phyloP scores from a whole-genome alignment of 2,888 invertebrate genomes.

The Drosophila parthenogenetica region DNA sequence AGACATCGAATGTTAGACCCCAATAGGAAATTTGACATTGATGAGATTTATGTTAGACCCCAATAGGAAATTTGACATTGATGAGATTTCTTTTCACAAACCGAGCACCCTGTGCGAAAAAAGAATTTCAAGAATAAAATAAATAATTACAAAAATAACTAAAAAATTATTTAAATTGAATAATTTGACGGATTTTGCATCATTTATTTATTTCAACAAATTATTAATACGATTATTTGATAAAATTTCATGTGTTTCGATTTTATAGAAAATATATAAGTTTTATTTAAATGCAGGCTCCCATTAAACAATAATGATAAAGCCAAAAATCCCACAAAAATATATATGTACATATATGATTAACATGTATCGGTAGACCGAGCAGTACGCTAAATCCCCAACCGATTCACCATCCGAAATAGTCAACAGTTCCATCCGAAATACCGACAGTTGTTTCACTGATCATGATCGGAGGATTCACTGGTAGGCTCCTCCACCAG shows the following conservation, averaged over 20 bases:
- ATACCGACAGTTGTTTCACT: not conserved
- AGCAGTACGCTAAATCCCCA: not conserved
- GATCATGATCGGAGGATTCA: conserved; percentile 64
- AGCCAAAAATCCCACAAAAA: conserved; percentile 12
- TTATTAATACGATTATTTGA: too few relatives aligned
- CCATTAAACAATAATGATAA: conserved; percentile 21
- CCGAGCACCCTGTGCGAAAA: too few relatives aligned
- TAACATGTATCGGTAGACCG: not conserved
- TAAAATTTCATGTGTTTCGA: too few relatives aligned
- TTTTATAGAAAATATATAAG: conserved; percentile 11
- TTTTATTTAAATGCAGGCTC: conserved; percentile 26
- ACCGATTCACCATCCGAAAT: not conserved
- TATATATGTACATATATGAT: conserved; percentile 8
- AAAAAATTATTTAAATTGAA: too few relatives aligned
- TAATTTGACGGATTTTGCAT: too few relatives aligned
- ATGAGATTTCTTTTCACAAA: not conserved
- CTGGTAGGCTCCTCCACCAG: conserved; percentile 80
- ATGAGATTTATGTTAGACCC: conserved; percentile 28
- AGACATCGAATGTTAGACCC: conserved; percentile 19
- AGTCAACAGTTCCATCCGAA: not conserved
- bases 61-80: conserved; percentile 28
- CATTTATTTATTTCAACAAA: too few relatives aligned
- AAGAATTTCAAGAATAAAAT: too few relatives aligned
- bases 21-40: conserved; percentile 42
- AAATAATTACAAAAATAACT: too few relatives aligned